Base-by-base conservation (phyloP, 2,888 invertebrate species). In the Mayetiola destructor region DNA sequence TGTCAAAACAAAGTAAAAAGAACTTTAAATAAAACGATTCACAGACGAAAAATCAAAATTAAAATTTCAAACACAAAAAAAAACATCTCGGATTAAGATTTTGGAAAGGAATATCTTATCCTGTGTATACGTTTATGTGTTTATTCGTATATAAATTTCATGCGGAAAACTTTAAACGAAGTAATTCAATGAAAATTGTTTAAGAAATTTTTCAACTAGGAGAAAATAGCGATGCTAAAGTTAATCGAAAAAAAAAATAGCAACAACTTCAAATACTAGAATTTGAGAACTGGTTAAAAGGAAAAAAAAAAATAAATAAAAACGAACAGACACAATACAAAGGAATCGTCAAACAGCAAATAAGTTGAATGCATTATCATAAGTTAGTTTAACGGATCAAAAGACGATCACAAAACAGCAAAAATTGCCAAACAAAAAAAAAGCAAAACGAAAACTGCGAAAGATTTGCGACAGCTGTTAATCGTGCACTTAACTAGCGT, bases 351-450 rank as follows among this genome's bases (percentile, higher is more conserved):
- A n/a, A n/a, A n/a, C n/a, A n/a, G n/a, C n/a, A n/a, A n/a, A 37
- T 37, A 37, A 23, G 23, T n/a, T 27, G 48, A 42, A 10, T 23
- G 42, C 42, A 23, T 42, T 23, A 42, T 42, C 21, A 42, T 23
- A 42, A 42, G 23, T 10, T 23, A 42, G 42, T 42, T 42, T 42
- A n/a, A 48, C 23, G 27, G 48, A 48, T 48, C 48, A 48, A 48
- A n/a, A 48, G 48, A 48, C 48, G 27, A 23, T 23, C 23, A 42
- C 9, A 42, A 42, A 42, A 20, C 16, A 39, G 39, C 18, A 39
- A 20, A 40, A 40, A n/a, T n/a, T n/a, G n/a, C n/a, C n/a, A n/a
- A n/a, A n/a, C n/a, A n/a, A 3, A 8, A 12, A 40, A 8, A 18
- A 36, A 36, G 14, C 36, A 36, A 6, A 36, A 39, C 16, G 18